Conservation (phyloP, 1,140 invertebrate species). For the Atta colombica region DNA sequence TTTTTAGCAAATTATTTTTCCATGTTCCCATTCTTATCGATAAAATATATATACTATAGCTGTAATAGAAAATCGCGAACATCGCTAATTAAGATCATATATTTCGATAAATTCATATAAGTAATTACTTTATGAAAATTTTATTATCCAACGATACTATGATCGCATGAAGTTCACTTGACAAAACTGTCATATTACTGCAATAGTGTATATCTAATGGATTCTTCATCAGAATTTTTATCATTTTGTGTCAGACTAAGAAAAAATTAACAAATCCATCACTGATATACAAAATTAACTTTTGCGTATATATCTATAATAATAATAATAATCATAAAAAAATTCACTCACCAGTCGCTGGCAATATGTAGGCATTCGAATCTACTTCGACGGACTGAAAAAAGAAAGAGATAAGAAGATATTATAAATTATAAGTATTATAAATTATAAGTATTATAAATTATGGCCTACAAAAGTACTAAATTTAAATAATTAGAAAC, state of each 20-base stretch:
- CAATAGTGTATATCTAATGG: not conserved
- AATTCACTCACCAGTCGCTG: too few species aligned
- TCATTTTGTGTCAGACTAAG: not conserved
- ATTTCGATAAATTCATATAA: not conserved
- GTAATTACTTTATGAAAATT: not conserved
- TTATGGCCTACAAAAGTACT: too few species aligned
- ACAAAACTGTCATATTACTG: not conserved
- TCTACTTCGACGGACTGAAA: too few species aligned
- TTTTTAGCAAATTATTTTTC: too few species aligned
- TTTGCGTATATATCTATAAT: too few species aligned
- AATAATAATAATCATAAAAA: too few species aligned
- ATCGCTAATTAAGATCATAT: not conserved
- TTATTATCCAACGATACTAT: not conserved
- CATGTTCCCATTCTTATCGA: not conserved
- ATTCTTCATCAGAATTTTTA: not conserved
- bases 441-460: too few species aligned
- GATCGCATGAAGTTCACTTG: not conserved
- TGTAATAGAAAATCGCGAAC: not conserved
- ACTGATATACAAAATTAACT: not conserved
- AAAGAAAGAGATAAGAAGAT: too few species aligned
- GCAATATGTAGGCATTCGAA: too few species aligned
- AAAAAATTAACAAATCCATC: not conserved
- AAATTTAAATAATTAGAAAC: too few species aligned
- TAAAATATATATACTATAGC: not conserved
- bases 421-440: too few species aligned